These are phyloP conservation scores for Caenorhabditis remanei DNA, from an alignment of 1,140 invertebrate species.

Conservation along the genomic window DNA sequence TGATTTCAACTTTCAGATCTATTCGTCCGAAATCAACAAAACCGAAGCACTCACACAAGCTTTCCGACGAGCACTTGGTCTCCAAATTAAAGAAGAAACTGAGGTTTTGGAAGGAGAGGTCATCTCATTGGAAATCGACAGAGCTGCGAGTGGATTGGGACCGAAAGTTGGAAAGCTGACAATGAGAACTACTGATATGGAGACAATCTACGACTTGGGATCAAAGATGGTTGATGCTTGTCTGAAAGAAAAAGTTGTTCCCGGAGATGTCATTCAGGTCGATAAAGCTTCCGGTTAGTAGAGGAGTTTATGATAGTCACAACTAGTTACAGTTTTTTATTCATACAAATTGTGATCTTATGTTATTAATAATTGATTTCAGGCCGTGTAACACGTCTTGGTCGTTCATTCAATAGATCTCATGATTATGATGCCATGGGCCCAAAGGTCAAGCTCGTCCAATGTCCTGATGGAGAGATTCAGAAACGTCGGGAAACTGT, in stretches of 20 bases:
- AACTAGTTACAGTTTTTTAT: neutral
- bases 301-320: neutral
- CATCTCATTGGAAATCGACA: conserved; percentile 95
- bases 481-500: conserved; percentile 97
- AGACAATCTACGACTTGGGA: conserved; percentile 97
- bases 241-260: conserved; percentile 90
- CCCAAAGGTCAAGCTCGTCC: conserved; percentile 88
- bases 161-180: conserved; percentile 91
- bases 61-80: conserved; percentile 95
- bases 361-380: conserved; percentile 81
- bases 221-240: conserved; percentile 98
- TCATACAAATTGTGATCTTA: too few species aligned
- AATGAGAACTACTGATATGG: conserved; percentile 99
- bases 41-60: conserved; percentile 97
- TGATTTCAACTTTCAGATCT: conserved; percentile 81
- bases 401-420: conserved; percentile 93
- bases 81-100: conserved; percentile 89
- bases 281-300: conserved; percentile 74
- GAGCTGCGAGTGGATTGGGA: conserved; percentile 85
- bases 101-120: conserved; percentile 95
- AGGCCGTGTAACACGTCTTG: conserved; percentile 94
- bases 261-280: conserved; percentile 79
- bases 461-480: conserved; percentile 97
- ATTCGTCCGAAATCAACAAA: conserved; percentile 98
- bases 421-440: conserved; percentile 98